Base-by-base conservation (phyloP, 2,888 invertebrate species). In the Eristalinus sepulchralis region DNA sequence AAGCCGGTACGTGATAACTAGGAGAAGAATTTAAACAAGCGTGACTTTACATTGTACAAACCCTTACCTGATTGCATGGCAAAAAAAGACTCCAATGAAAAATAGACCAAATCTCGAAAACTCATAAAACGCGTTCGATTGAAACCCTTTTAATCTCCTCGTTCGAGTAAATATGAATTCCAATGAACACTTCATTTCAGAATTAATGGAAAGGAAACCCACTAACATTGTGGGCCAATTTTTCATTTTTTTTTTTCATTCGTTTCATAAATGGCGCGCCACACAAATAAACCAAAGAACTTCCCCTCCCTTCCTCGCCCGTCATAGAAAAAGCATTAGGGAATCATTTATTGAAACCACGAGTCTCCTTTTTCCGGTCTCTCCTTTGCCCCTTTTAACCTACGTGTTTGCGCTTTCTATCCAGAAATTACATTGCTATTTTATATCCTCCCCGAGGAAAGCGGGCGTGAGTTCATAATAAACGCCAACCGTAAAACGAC, bases 401-500 rank as follows among this genome's bases (percentile, higher is more conserved):
- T 31, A 47, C n/a, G 64, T 79, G 73, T 66, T 60, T 70, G 39
- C 71, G 67, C 63, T 72, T 76, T 72, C 72, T 72, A 81, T 85
- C 67, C 81, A 72, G 68, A 85, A 77, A 85, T 85, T 76, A 77
- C 72, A 85, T 77, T 77, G 68, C 63, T 34, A 72, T 80, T 72
- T 67, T 59, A 76, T 57, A 63, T 76, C n/a, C 71, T 76, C n/a
- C n/a, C n/a, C 13, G 4, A 31, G 60, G 36, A 27, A 62, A 1
- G 62, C 36, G 22, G 22, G n/a, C n/a, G n/a, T 22, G 55, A 27
- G 64, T 11, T 13, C 39, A 67, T 63, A 78, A 77, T 47, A 62
- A 36, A 60, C 47, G 39, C 17, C 47, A 76, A 63, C 66, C 67
- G 67, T 31, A 27, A 13, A 79, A 66, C 47, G 72, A 53, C 60